Evolutionary conservation across 2,113 vertebrate genomes (phyloP).

Genomic region (Sarotherodon lohbergeri): DNA sequence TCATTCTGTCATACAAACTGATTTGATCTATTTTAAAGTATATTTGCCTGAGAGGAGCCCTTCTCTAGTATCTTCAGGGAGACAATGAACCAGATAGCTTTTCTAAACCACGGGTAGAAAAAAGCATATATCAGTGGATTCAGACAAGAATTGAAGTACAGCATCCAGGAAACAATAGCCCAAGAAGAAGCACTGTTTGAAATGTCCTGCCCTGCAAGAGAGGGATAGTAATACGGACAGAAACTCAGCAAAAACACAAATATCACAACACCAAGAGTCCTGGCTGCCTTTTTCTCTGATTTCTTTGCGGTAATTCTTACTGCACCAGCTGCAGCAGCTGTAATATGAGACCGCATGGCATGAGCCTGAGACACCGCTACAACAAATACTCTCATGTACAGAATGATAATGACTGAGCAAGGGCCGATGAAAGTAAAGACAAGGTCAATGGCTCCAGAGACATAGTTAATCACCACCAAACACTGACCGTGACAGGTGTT

Average conservation of each 20-base stretch:
- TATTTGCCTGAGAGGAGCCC: neutral
- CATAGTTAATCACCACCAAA: slow-evolving; percentile 23
- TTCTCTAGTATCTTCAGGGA: slow-evolving; percentile 26
- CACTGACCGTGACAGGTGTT: slow-evolving; percentile 47
- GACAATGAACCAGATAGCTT: slow-evolving; percentile 47
- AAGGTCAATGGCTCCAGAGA: slow-evolving; percentile 24
- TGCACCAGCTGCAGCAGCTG: neutral
- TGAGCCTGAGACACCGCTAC: slow-evolving; percentile 50
- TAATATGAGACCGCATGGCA: slow-evolving; percentile 17
- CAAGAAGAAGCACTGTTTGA: neutral
- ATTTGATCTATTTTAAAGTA: neutral
- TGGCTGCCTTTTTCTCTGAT: slow-evolving; percentile 54
- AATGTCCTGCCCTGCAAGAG: slow-evolving; percentile 8
- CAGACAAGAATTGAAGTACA: slow-evolving; percentile 41
- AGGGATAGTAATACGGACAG: slow-evolving; percentile 35
- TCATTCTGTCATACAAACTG: neutral
- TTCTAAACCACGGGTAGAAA: slow-evolving; percentile 64
- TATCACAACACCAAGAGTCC: slow-evolving; percentile 46
- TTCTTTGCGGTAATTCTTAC: neutral
- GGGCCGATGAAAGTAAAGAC: slow-evolving; percentile 44
- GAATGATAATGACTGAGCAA: slow-evolving; percentile 28
- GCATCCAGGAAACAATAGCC: slow-evolving; percentile 16
- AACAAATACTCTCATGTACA: slow-evolving; percentile 47
- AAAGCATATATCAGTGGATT: slow-evolving; percentile 62
- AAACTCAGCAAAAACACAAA: slow-evolving; percentile 44